Percentiles rank a stretch among this genome's conserved stretches.
Evolutionary conservation across 1,140 invertebrate genomes (phyloP).

Genomic region (Maniola jurtina): DNA sequence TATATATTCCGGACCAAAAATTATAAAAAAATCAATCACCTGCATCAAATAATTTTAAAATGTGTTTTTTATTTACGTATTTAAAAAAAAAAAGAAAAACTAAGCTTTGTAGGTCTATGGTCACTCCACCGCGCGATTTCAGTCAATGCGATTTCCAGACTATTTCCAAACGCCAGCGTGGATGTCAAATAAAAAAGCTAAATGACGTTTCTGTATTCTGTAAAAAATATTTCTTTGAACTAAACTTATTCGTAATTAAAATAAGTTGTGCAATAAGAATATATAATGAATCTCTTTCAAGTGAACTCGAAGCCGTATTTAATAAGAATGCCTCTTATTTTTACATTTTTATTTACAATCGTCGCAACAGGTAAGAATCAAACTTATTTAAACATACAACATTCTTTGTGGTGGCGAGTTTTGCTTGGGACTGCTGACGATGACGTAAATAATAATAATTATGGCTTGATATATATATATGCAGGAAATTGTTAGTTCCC

Average conservation of each 20-base stretch:
- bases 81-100: too few relatives aligned
- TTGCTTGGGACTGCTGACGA: conserved; percentile 7
- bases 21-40: too few relatives aligned
- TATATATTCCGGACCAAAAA: too few relatives aligned
- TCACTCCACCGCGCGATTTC: too few relatives aligned
- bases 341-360: conserved; percentile 36
- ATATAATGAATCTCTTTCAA: conserved; percentile 38
- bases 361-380: conserved; percentile 40
- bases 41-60: too few relatives aligned
- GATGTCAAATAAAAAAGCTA: conserved; percentile 36
- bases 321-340: conserved; percentile 30
- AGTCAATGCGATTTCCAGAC: too few relatives aligned
- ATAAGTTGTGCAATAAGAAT: conserved; percentile 25
- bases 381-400: conserved; percentile 21
- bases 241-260: conserved; percentile 7
- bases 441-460: conserved; percentile 27
- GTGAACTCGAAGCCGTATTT: conserved; percentile 35
- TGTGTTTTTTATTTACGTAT: too few relatives aligned
- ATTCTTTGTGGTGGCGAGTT: conserved; percentile 25
- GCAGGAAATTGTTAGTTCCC: neutral
- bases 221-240: conserved; percentile 2
- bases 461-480: conserved; percentile 1
- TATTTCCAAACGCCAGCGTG: too few relatives aligned
- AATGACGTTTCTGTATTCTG: conserved; percentile 34
- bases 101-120: too few relatives aligned